Evolutionary conservation across 2,113 vertebrate species (phyloP).

Genomic region (Antigone vipio): DNA sequence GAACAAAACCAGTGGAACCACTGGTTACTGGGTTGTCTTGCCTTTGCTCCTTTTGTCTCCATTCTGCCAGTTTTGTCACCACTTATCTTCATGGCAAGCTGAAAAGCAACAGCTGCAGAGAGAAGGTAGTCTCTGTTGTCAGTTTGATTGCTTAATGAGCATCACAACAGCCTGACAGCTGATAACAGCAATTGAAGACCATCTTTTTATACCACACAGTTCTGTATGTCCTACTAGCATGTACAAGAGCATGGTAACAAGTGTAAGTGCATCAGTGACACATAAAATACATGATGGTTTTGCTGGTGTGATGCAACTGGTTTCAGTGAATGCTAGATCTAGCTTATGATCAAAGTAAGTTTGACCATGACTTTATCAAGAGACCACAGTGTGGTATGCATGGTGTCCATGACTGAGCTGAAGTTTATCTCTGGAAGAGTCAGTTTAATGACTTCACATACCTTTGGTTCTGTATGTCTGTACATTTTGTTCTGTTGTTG

Average conservation of each 20-base stretch:
- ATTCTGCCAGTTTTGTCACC: neutral
- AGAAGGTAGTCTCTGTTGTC: neutral
- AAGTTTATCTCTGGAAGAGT: neutral
- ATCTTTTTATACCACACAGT: no score
- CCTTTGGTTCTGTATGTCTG: neutral
- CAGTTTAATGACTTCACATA: neutral
- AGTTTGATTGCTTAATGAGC: neutral
- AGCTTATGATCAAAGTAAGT: neutral
- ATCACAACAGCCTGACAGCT: neutral
- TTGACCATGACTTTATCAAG: neutral
- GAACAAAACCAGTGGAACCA: neutral
- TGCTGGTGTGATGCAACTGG: neutral
- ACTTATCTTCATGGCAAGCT: neutral
- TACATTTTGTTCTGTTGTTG: neutral
- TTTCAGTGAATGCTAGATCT: neutral
- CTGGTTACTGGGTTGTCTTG: neutral
- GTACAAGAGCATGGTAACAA: neutral
- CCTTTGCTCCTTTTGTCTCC: neutral
- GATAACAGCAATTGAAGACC: neutral
- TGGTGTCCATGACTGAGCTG: neutral
- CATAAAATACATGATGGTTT: neutral
- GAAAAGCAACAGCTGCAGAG: neutral
- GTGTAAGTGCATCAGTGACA: neutral
- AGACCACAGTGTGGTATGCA: neutral
- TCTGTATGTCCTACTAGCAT: neutral